Base-by-base conservation (phyloP, 2,888 invertebrate species). In the Abscondita cerata region DNA sequence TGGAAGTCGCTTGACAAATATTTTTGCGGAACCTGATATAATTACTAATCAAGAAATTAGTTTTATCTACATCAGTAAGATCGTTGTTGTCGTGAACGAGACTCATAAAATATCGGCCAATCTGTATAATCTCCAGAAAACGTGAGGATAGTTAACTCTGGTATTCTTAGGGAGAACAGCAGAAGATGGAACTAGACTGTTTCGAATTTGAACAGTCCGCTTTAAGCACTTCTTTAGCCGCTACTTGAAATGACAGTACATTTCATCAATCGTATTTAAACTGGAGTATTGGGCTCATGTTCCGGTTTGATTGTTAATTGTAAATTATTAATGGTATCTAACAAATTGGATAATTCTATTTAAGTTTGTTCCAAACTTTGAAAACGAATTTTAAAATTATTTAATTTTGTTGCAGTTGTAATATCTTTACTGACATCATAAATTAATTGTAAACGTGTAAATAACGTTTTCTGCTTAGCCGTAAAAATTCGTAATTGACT, bases 101-200 rank as follows among this genome's bases (percentile, higher is more conserved):
- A 38, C 38, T 40, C 8, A 41, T 13, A 25, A 41, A 53, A 53
- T 6, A 18, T 20, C 2, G 53, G 53, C 53, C 53, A 53, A 9
- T 53, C 53, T 33, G 40, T 38, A 4, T 18, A 9, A 53, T 53
- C 11, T 4, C 41, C 53, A 1, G 12, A 6, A 38, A 53, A 40
- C 16, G 13, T 40, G 2, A 41, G 40, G 5, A 53, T 41, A n/a
- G 1, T 8, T 25, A 53, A 31, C 15, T 36, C 25, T 12, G 50
- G 31, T 8, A 46, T 18, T 5, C n/a, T 5, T n/a, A n/a, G 2
- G 40, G 40, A 40, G n/a, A 13, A 13, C 4, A 1, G 1, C 12
- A 9, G 2, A 6, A 25, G 6, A 25, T 4, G 2, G 25, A 25
- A 25, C 6, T 25, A 4, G 25, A 25, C 4, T 1, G 8, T 8